Percentiles rank a stretch among this genome's conserved stretches.
These are phyloP conservation scores for Gymnoscopelus braueri DNA, from an alignment of 2,797 vertebrate genomes.

Conservation along the genomic window DNA sequence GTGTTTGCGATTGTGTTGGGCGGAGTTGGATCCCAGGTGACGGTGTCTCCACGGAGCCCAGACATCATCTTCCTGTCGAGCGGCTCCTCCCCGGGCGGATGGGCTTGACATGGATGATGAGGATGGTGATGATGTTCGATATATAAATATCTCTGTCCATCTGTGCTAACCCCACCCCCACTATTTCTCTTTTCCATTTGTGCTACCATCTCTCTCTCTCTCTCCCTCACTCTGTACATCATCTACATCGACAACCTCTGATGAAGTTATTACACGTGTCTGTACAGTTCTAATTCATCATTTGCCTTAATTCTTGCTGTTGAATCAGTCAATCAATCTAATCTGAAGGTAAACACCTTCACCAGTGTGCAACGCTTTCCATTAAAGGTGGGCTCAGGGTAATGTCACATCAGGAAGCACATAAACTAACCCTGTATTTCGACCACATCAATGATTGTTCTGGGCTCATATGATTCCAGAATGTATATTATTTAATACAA, in stretches of 20 bases:
- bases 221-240: background rate
- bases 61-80: constrained; percentile 72
- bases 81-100: constrained; percentile 63
- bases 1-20: constrained; percentile 64
- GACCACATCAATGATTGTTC: no score
- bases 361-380: background rate
- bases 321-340: constrained; percentile 2
- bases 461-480: no score
- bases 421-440: no score
- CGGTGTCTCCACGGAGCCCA: constrained; percentile 72
- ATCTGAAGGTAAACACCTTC: constrained; percentile 10
- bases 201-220: constrained; percentile 20
- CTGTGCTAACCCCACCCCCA: constrained; percentile 62
- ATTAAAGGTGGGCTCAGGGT: background rate
- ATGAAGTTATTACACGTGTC: constrained; percentile 4
- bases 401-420: no score
- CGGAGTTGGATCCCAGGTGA: constrained; percentile 68
- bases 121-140: constrained; percentile 76
- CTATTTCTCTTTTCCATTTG: background rate
- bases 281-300: background rate
- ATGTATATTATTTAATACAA: no score
- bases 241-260: constrained; percentile 9
- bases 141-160: constrained; percentile 62
- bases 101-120: constrained; percentile 79
- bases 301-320: background rate